Base-by-base conservation (phyloP, 2,888 invertebrate species). In the Oligia fasciuncula region DNA sequence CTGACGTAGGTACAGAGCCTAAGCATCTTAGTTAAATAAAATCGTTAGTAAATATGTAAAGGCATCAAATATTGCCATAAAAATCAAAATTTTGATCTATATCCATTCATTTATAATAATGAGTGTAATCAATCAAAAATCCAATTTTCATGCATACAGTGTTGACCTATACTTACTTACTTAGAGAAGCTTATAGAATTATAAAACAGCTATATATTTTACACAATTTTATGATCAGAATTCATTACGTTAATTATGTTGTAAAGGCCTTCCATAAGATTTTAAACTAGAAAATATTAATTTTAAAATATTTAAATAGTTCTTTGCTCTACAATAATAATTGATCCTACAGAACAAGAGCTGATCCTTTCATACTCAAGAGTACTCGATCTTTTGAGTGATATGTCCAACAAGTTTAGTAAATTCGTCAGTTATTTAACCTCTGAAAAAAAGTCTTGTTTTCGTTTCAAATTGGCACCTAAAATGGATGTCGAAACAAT, bases 111-210 rank as follows among this genome's bases (percentile, higher is more conserved):
- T 35, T 43, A 49, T 6, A 73, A 67, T 82, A 14, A 82, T 73
- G 43, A 83, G 40, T 49, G 19, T 83, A 71, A 76, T 62, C 46
- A 76, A 84, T 75, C 46, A 84, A 70, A 85, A 43, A 9, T 60
- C 23, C 0, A 71, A 73, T 62, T 68, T 60, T 23, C 1, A n/a
- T 60, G n/a, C 11, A 49, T 72, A 70, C 4, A 29, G 51, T 43
- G 35, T 70, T 70, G 57, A 62, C 19, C 54, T 66, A 68, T 73
- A 5, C 2, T 35, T 35, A 35, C 8, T 3, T 13, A 13, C 17
- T 14, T 35, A n/a, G 9, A n/a, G 1, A 4, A n/a, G 4, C 17
- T 6, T 35, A n/a, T 13, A n/a, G 1, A 4, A n/a, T 60, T n/a
- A 60, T 13, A 60, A 35, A 3, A 35, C 17, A 62, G n/a, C n/a